These are phyloP conservation scores for Sicus ferrugineus DNA, from an alignment of 2,888 invertebrate genomes.

Conservation along the genomic window DNA sequence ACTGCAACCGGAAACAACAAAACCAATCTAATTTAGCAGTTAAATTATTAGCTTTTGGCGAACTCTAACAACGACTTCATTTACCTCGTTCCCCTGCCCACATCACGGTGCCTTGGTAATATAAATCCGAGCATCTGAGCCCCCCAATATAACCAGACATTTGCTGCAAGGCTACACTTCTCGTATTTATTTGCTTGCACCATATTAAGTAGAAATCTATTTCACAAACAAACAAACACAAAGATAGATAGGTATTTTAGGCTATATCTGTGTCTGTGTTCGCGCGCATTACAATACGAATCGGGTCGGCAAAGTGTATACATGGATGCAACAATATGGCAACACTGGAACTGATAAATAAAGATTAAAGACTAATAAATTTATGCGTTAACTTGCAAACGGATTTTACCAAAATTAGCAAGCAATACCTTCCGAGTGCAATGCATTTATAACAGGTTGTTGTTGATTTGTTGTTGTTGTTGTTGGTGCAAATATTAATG, in stretches of 20 bases:
- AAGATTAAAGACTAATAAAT: slow-evolving; percentile 24
- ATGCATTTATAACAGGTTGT: neutral
- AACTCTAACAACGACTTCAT: neutral
- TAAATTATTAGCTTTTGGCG: slow-evolving; percentile 17
- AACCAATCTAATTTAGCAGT: slow-evolving; percentile 12
- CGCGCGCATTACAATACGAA: too few relatives aligned
- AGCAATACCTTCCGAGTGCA: neutral
- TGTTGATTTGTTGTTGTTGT: slow-evolving; percentile 28
- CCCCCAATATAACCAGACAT: too few relatives aligned
- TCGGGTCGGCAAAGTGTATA: neutral
- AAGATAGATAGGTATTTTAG: too few relatives aligned
- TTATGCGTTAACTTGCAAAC: slow-evolving; percentile 25
- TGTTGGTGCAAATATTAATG: too few relatives aligned
- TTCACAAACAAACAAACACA: too few relatives aligned
- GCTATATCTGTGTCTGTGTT: too few relatives aligned
- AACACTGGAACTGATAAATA: slow-evolving; percentile 24
- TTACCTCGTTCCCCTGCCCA: neutral
- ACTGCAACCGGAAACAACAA: neutral
- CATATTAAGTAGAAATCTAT: too few relatives aligned
- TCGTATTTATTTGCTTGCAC: too few relatives aligned
- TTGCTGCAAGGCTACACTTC: too few relatives aligned
- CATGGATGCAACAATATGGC: slow-evolving; percentile 2
- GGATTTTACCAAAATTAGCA: slow-evolving; percentile 8
- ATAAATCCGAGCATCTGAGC: too few relatives aligned
- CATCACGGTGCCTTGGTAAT: too few relatives aligned